Conservation (phyloP, 1,140 invertebrate genomes). For the Gryon sp. region DNA sequence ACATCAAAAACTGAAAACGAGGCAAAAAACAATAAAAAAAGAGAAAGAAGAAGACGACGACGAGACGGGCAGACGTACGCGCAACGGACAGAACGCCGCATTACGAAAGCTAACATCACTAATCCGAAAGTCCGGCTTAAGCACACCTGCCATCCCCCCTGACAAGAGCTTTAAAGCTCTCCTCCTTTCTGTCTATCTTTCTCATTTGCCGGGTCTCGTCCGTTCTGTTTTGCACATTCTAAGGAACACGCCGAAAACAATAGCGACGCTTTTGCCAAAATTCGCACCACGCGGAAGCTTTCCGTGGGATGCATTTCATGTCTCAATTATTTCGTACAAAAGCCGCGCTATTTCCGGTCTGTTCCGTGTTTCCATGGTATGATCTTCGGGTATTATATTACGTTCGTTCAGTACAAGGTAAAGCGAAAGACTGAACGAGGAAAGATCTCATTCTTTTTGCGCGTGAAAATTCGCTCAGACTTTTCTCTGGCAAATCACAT, state of each 20-base stretch:
- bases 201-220: constrained; percentile 20
- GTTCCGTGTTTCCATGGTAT: constrained; percentile 42
- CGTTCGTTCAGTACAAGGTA: constrained; percentile 1
- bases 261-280: constrained; percentile 75
- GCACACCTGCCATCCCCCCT: constrained; percentile 67
- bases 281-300: constrained; percentile 62
- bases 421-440: background rate
- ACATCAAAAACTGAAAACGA: constrained; percentile 26
- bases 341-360: constrained; percentile 61
- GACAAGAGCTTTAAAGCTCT: constrained; percentile 67
- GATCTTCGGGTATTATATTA: constrained; percentile 60
- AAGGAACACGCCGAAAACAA: constrained; percentile 74
- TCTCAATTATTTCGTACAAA: constrained; percentile 78
- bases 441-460: constrained; percentile 23
- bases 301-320: constrained; percentile 74
- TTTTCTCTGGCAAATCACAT: constrained; percentile 26
- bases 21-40: constrained; percentile 3
- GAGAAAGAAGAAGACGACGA: background rate
- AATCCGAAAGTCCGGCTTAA: constrained; percentile 73
- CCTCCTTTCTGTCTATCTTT: constrained; percentile 46
- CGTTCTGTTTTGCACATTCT: constrained; percentile 65
- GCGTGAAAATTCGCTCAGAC: constrained; percentile 26
- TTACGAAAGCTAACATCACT: constrained; percentile 68
- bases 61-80: background rate
- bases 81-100: constrained; percentile 13